These are phyloP conservation scores for Sebastes miniatus DNA, from an alignment of 2,797 vertebrate genomes.

Conservation along the genomic window DNA sequence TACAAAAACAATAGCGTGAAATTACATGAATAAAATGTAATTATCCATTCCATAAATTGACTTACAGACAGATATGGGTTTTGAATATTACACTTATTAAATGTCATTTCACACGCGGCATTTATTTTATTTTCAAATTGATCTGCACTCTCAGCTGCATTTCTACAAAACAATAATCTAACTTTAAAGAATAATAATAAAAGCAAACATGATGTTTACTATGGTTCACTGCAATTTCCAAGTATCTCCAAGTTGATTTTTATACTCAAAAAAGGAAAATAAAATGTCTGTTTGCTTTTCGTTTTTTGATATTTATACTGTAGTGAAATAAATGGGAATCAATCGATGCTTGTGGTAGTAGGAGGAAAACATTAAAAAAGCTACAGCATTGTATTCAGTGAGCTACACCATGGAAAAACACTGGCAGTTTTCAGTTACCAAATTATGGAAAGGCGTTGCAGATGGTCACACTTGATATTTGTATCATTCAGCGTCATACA, in stretches of 20 bases:
- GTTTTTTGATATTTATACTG: not conserved
- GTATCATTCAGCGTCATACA: conserved; percentile 25
- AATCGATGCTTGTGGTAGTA: not conserved
- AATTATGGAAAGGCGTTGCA: conserved; percentile 20
- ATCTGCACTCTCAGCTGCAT: not conserved
- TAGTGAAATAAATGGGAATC: not conserved
- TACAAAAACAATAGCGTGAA: not conserved
- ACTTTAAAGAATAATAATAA: not conserved
- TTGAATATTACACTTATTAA: not conserved
- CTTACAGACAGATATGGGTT: not conserved
- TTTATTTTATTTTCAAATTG: too few relatives aligned
- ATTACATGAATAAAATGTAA: not conserved
- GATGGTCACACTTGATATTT: conserved; percentile 42
- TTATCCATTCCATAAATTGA: not conserved
- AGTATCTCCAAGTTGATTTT: not conserved
- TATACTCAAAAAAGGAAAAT: not conserved
- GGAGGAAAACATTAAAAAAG: not conserved
- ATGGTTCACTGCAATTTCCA: not conserved
- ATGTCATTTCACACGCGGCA: not conserved
- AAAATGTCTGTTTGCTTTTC: not conserved
- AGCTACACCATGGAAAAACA: not conserved
- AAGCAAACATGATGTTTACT: not conserved
- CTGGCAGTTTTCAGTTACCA: conserved; percentile 16
- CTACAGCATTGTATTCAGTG: not conserved
- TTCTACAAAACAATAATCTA: not conserved